A percentile compares a stretch with the other conserved stretches of the same genome.
Conservation (phyloP, 2,888 invertebrate genomes). For the Crossocerus cetratus region DNA sequence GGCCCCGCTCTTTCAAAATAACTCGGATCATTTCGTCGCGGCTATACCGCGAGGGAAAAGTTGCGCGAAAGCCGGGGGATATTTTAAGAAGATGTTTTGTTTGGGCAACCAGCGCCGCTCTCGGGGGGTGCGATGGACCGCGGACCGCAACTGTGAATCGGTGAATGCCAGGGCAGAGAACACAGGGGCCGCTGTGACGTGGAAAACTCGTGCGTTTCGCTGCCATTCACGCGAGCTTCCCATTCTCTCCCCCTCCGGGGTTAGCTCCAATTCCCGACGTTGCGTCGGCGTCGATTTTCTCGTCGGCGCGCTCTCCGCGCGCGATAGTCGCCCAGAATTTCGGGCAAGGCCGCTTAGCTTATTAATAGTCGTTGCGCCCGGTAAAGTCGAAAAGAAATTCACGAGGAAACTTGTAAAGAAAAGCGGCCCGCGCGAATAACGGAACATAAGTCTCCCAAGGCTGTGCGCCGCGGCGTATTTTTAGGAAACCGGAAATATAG, state of each 20-base stretch:
- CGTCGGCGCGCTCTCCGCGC: not conserved
- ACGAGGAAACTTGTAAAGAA: constrained; percentile 44
- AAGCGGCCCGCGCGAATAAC: constrained; percentile 41
- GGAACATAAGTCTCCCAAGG: constrained; percentile 43
- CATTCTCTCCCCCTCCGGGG: not conserved
- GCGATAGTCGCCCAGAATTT: constrained; percentile 13
- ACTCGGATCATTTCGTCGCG: not conserved
- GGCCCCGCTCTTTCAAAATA: not conserved
- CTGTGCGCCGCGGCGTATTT: constrained; percentile 33
- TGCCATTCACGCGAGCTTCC: not conserved
- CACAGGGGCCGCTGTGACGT: too few species aligned
- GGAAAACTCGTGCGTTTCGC: too few species aligned
- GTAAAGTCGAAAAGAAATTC: constrained; percentile 31
- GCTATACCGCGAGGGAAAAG: not conserved
- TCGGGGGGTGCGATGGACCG: not conserved
- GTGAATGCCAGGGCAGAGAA: not conserved
- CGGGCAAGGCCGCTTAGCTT: constrained; percentile 35
- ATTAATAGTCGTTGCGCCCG: constrained; percentile 44
- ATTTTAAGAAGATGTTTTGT: constrained; percentile 2
- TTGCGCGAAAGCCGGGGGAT: not conserved
- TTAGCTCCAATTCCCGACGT: too few species aligned
- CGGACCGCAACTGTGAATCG: not conserved
- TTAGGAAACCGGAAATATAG: constrained; percentile 51
- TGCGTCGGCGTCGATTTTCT: not conserved
- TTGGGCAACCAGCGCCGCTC: not conserved